phyloP scores from a whole-genome alignment of 2,797 vertebrate genomes.

The Huso huso region DNA sequence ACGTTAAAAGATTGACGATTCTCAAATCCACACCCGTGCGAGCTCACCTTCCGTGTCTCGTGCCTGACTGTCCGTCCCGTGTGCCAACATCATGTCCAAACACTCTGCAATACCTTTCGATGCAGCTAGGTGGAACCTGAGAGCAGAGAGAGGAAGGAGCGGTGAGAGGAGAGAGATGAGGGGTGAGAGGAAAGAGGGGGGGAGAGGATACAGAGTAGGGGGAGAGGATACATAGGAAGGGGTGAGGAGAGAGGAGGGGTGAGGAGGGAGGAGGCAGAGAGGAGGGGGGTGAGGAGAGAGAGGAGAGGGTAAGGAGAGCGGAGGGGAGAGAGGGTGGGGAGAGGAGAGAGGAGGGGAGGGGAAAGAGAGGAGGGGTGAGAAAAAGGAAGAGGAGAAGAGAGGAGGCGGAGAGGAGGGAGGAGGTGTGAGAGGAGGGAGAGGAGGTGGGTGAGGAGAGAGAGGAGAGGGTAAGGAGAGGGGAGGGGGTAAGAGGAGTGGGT shows the following conservation, averaged over 20 bases:
- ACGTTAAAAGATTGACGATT: not conserved
- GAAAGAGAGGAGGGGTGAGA: not conserved
- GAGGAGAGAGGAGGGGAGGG: too few species aligned
- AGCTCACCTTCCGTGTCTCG: slow-evolving; percentile 49
- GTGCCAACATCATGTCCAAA: slow-evolving; percentile 45
- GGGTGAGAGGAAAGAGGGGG: not conserved
- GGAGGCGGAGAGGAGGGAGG: too few species aligned
- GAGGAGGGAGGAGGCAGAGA: not conserved
- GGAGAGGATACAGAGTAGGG: not conserved
- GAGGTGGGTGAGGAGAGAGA: too few species aligned
- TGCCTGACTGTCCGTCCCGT: slow-evolving; percentile 42
- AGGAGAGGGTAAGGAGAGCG: not conserved
- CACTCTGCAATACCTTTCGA: slow-evolving; percentile 51
- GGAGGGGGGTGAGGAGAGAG: not conserved
- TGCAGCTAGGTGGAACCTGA: slow-evolving; percentile 55
- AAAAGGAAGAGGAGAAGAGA: too few species aligned
- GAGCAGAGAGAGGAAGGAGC: not conserved
- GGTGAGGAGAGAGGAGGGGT: not conserved
- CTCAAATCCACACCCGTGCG: not conserved
- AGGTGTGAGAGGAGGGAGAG: too few species aligned
- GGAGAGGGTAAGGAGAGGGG: too few species aligned
- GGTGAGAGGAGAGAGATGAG: not conserved
- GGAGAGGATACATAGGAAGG: too few species aligned
- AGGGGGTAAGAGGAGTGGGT: not conserved
- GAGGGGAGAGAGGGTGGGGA: not conserved